Evolutionary conservation across 2,797 vertebrate genomes (phyloP).

Genomic region (Coilia nasus): DNA sequence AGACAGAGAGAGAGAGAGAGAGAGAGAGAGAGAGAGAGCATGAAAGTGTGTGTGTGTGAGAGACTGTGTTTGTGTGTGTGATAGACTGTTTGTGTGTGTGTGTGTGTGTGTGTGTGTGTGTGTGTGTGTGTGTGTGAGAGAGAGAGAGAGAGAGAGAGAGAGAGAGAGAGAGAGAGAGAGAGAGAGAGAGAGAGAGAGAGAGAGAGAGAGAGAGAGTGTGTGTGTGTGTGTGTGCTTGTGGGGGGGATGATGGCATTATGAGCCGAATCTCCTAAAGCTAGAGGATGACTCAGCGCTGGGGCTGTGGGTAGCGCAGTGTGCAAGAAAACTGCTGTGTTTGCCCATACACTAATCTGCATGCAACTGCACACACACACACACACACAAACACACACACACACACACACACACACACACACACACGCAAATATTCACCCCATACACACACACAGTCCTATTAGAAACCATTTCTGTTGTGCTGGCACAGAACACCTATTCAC

Average conservation of each 20-base stretch:
- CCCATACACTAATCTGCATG: slow-evolving; percentile 14
- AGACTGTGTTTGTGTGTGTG: too few relatives aligned
- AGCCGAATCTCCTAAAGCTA: slow-evolving; percentile 6
- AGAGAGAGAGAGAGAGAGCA: too few relatives aligned
- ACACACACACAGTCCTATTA: neutral
- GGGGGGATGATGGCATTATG: slow-evolving; percentile 26
- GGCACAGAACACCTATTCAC: neutral
- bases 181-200: too few relatives aligned
- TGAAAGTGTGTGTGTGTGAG: neutral
- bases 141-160: too few relatives aligned
- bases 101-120: too few relatives aligned
- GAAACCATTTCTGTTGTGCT: neutral
- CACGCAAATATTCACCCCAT: neutral
- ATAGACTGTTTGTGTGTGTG: neutral
- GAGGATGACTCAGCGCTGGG: slow-evolving; percentile 47
- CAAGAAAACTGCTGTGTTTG: neutral
- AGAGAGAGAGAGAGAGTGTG: too few relatives aligned
- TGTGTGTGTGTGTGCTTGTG: slow-evolving; percentile 1
- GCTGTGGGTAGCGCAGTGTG: slow-evolving; percentile 9
- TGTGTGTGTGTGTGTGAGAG: too few relatives aligned
- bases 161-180: too few relatives aligned
- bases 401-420: slow-evolving; percentile 24
- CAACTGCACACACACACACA: neutral
- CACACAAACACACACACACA: neutral
- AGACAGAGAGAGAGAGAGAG: neutral